Percentiles rank a stretch among this genome's conserved stretches.
phyloP scores from a whole-genome alignment of 2,113 vertebrate species.

The Silurus meridionalis region DNA sequence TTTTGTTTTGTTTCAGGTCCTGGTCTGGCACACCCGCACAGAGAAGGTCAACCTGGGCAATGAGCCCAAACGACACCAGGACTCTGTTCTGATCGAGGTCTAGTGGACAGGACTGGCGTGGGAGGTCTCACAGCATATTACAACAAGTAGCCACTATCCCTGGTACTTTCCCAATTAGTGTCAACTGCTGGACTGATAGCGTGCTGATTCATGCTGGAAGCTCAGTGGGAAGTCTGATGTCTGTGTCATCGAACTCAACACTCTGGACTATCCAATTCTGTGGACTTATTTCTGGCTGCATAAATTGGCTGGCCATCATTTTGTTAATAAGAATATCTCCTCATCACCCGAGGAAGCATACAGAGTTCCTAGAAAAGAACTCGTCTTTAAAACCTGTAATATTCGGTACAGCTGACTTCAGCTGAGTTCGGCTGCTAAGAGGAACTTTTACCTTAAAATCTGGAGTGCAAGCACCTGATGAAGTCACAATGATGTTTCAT shows the following conservation, averaged over 20 bases:
- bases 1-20: constrained; percentile 76
- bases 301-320: constrained; percentile 18
- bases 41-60: constrained; percentile 94
- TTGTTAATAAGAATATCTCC: neutral
- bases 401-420: neutral
- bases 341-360: constrained; percentile 15
- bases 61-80: constrained; percentile 88
- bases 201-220: constrained; percentile 32
- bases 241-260: neutral
- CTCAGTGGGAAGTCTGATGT: constrained; percentile 16
- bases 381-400: neutral
- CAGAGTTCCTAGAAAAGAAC: constrained; percentile 16
- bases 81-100: constrained; percentile 90
- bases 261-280: neutral
- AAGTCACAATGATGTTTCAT: neutral
- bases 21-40: constrained; percentile 98
- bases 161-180: constrained; percentile 44
- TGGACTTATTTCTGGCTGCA: constrained; percentile 1
- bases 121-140: constrained; percentile 1
- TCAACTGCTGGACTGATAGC: constrained; percentile 35
- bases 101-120: constrained; percentile 57
- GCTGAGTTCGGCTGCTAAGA: neutral
- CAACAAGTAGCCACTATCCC: constrained; percentile 31
- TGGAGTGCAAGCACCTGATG: neutral
- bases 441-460: neutral